phyloP scores from a whole-genome alignment of 2,113 vertebrate species.

The Setophaga coronata region DNA sequence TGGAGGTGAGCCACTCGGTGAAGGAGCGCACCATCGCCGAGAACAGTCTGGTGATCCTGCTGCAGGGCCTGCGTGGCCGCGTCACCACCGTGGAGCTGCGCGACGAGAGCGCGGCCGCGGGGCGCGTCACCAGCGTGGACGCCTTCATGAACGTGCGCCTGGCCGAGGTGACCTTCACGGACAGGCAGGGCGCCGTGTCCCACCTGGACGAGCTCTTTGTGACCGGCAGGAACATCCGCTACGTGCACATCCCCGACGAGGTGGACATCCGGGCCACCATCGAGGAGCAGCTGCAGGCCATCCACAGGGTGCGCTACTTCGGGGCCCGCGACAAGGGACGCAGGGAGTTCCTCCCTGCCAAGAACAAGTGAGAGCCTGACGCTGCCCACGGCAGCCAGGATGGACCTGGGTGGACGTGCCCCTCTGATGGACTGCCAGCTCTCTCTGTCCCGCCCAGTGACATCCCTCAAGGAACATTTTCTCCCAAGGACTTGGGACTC shows the following conservation, averaged over 20 bases:
- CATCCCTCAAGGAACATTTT: neutral
- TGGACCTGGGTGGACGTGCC: neutral
- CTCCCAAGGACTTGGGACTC: neutral
- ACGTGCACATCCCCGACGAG: slow-evolving; percentile 91
- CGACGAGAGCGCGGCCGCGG: slow-evolving; percentile 86
- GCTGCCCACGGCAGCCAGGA: neutral
- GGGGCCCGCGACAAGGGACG: slow-evolving; percentile 77
- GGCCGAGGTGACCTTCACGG: slow-evolving; percentile 81
- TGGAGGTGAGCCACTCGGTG: slow-evolving; percentile 86
- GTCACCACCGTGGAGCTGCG: slow-evolving; percentile 92
- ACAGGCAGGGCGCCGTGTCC: slow-evolving; percentile 74
- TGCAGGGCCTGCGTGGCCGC: slow-evolving; percentile 88
- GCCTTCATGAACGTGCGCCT: slow-evolving; percentile 96
- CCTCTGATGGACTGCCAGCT: neutral
- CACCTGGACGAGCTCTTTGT: slow-evolving; percentile 87
- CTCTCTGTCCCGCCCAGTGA: fast-evolving
- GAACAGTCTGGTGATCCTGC: slow-evolving; percentile 93
- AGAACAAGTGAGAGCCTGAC: neutral
- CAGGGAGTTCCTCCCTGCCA: slow-evolving; percentile 78
- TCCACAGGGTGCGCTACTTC: slow-evolving; percentile 87
- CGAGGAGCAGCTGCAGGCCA: slow-evolving; percentile 83
- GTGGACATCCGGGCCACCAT: slow-evolving; percentile 88
- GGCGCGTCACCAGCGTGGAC: slow-evolving; percentile 88
- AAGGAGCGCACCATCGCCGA: slow-evolving; percentile 92
- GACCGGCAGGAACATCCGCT: slow-evolving; percentile 90